A percentile compares a stretch with the other conserved stretches of the same genome.
phyloP scores from a whole-genome alignment of 2,888 invertebrate species.

The Synergus itoensis region DNA sequence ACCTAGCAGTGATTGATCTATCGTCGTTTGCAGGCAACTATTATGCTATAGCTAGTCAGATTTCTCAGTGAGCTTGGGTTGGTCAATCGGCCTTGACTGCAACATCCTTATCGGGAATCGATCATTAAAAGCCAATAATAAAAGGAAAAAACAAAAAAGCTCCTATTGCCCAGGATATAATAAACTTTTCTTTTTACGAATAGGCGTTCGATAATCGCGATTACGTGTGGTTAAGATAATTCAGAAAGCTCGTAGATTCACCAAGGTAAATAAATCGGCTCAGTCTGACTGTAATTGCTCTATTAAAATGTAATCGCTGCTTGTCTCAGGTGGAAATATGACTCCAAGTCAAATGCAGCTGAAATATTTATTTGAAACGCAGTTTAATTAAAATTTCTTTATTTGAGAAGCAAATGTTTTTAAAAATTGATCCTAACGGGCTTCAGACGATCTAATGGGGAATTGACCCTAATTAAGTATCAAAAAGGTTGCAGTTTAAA shows the following conservation, averaged over 20 bases:
- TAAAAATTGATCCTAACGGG: too few relatives aligned
- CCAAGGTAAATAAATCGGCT: not conserved
- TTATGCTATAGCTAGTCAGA: not conserved
- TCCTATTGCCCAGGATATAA: not conserved
- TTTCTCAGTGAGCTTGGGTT: not conserved
- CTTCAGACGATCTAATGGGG: too few relatives aligned
- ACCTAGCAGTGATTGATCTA: not conserved
- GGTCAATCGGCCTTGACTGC: not conserved
- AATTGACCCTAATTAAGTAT: too few relatives aligned
- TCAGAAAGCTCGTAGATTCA: not conserved
- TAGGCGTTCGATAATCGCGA: not conserved
- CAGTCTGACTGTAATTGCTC: not conserved
- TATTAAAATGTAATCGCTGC: not conserved
- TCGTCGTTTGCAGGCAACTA: not conserved
- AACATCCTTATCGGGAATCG: not conserved
- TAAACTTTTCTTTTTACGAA: not conserved
- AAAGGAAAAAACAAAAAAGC: not conserved
- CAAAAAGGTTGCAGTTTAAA: too few relatives aligned
- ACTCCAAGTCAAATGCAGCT: too few relatives aligned
- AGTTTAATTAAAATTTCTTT: too few relatives aligned
- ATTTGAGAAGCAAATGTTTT: too few relatives aligned
- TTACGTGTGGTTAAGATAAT: not conserved
- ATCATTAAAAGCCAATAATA: not conserved
- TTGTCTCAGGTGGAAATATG: not conserved
- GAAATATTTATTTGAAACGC: too few relatives aligned